Base-by-base conservation (phyloP, 2,888 invertebrate genomes). In the Trissolcus japonicus region DNA sequence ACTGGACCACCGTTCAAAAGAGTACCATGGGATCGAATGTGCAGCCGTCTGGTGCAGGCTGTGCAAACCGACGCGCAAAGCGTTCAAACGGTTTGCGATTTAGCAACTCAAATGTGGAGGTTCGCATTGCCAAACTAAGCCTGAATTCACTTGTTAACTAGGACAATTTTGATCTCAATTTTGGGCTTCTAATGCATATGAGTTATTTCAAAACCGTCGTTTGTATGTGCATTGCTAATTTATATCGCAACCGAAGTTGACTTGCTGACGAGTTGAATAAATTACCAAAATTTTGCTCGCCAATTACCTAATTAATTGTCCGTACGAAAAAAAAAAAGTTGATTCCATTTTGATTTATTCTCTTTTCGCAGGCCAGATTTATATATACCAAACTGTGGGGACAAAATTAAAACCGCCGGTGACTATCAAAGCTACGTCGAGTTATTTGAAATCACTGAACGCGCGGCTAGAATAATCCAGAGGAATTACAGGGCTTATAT, bases 371-470 rank as follows among this genome's bases (percentile, higher is more conserved):
- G 89, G 21, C 87, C 87, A 0, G 91, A 92, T 55, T 90, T 90
- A 1, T 93, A 91, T 83, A 91, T 94, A 60, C 92, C 94, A 0
- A 92, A 89, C 55, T 91, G 92, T 2, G 91, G 90, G 1, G 95
- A 95, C 84, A 91, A 89, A 81, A 92, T 93, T 57, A 83, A 94
- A 16, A 89, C 90, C 0, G 90, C 93, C 0, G 90, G 91, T 60
- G 91, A 91, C 0, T 95, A 94, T 83, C 93, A 94, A 86, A 92
- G 92, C 0, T 92, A 92, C 73, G 93, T 92, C 0, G 91, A 93
- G 82, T 91, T 92, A 89, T 90, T 92, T 1, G 89, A 93, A 63
- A 91, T 92, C 80, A 91, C 92, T 74, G 88, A 91, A 41, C 68
- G 66, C 19, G 86, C 87, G 74, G 89, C 90, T 2, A 86, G 91